Conservation (phyloP, 2,797 vertebrate genomes). For the Clamator glandarius region DNA sequence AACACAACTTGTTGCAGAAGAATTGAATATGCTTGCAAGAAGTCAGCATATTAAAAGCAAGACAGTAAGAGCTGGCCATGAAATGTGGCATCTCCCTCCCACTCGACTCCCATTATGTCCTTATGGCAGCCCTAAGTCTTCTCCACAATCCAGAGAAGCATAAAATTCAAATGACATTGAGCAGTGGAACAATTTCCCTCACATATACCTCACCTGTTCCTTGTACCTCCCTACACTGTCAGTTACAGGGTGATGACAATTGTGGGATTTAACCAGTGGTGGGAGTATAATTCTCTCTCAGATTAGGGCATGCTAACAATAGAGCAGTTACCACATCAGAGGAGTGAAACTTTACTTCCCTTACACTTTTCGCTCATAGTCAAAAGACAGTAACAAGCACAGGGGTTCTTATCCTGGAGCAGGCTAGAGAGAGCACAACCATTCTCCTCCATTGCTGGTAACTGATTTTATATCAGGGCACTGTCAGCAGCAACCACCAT, state of each 20-base stretch:
- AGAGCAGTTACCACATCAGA: background rate
- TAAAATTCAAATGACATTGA: background rate
- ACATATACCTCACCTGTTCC: background rate
- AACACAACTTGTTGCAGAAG: background rate
- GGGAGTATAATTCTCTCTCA: background rate
- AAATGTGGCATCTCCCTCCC: background rate
- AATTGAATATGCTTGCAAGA: background rate
- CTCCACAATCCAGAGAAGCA: background rate
- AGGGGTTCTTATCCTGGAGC: background rate
- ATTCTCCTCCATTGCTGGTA: background rate
- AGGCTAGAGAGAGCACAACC: background rate
- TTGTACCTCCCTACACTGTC: background rate
- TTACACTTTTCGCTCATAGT: background rate
- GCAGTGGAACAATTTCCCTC: background rate
- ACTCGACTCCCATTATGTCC: conserved; percentile 5
- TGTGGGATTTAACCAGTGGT: background rate
- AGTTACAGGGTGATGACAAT: background rate
- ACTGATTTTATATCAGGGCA: background rate
- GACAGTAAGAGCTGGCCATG: background rate
- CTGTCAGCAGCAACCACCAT: background rate
- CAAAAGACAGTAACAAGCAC: background rate
- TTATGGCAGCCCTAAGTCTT: background rate
- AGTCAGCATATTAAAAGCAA: conserved; percentile 1
- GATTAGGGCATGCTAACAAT: background rate
- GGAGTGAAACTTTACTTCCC: background rate